Conservation (phyloP, 1,140 invertebrate species). For the Samia ricini region DNA sequence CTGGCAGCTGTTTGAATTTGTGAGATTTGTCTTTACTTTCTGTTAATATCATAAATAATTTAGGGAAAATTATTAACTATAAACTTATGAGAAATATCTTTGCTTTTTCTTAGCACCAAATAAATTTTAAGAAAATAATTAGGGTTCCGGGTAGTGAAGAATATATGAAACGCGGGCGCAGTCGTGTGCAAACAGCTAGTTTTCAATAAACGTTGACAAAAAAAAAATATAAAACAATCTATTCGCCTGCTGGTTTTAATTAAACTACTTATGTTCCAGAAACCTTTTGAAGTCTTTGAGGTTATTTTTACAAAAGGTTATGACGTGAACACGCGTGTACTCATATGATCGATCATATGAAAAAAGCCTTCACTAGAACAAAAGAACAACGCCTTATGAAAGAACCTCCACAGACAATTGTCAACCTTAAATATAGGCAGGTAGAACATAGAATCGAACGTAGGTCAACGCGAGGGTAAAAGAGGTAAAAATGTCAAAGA, state of each 20-base stretch:
- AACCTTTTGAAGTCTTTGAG: neutral
- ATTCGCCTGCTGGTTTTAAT: neutral
- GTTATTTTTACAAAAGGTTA: slow-evolving; percentile 1
- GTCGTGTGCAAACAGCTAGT: too few relatives aligned
- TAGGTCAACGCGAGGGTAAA: neutral
- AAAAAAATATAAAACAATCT: neutral
- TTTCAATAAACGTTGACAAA: too few relatives aligned
- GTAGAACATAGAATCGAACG: neutral
- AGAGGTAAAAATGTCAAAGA: neutral
- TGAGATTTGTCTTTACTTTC: too few relatives aligned
- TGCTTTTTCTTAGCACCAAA: too few relatives aligned
- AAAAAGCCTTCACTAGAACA: neutral
- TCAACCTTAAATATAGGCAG: neutral
- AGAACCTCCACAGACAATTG: neutral
- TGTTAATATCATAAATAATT: too few relatives aligned
- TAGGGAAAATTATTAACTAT: too few relatives aligned
- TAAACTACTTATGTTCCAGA: neutral
- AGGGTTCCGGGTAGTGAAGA: too few relatives aligned
- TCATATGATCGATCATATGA: neutral
- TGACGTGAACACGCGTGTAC: neutral
- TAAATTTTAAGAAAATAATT: too few relatives aligned
- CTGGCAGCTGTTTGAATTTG: too few relatives aligned
- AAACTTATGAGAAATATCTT: too few relatives aligned
- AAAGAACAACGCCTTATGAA: neutral
- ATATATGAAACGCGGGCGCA: too few relatives aligned